phyloP scores from a whole-genome alignment of 2,888 invertebrate genomes.

The Timandra comae region DNA sequence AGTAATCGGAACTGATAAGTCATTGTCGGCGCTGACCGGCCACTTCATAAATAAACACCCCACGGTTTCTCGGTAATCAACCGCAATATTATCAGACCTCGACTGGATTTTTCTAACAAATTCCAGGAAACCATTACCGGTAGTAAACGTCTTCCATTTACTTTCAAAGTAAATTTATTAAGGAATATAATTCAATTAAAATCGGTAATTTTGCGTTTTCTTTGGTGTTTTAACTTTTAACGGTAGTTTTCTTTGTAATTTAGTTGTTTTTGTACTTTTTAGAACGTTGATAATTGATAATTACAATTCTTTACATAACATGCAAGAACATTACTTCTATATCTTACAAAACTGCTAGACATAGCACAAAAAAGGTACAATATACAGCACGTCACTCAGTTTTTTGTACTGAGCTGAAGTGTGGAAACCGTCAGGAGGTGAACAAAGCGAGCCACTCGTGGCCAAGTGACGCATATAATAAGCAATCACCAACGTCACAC shows the following conservation, averaged over 20 bases:
- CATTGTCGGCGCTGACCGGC: conserved; percentile 29
- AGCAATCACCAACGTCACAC: conserved; percentile 32
- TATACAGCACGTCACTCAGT: conserved; percentile 1
- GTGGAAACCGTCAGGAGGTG: conserved; percentile 3
- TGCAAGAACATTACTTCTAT: no score
- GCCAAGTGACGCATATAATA: conserved; percentile 25
- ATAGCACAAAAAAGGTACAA: no score
- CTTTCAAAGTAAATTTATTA: conserved; percentile 4
- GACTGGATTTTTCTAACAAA: conserved; percentile 27
- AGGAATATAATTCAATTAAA: background rate
- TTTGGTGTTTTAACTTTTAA: no score
- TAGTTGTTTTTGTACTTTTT: no score
- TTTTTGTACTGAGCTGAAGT: background rate
- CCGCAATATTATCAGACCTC: conserved; percentile 33
- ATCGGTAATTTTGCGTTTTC: no score
- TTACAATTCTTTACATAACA: no score
- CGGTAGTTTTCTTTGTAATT: no score
- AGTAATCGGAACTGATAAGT: conserved; percentile 48
- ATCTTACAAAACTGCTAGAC: no score
- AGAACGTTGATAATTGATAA: no score
- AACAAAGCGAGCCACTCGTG: conserved; percentile 10
- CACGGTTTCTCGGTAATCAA: conserved; percentile 36
- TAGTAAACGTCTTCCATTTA: conserved; percentile 14
- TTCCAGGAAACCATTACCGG: conserved; percentile 33
- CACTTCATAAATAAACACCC: conserved; percentile 43